Base-by-base conservation (phyloP, 2,113 vertebrate genomes). In the Hiodon alosoides region DNA sequence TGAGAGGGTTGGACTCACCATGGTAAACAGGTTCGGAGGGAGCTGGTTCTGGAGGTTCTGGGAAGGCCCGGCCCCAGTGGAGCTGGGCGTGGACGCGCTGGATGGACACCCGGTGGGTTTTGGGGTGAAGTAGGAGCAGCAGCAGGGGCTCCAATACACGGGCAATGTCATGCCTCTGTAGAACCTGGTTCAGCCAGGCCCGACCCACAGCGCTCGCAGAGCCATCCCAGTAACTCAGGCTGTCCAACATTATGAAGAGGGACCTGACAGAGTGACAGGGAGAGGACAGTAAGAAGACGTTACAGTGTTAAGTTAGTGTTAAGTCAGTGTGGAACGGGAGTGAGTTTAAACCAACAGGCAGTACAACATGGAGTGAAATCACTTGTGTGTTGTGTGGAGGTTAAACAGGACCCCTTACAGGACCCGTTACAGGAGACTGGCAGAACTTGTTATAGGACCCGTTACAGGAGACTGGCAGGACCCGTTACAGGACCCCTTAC, bases 181-280 rank as follows among this genome's bases (percentile, higher is more conserved):
- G 93, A 11, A 98, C 96, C 83, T 99, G 97, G 87, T 95, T 96
- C 76, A 99, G 86, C 97, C 97, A 99, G 60, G 95, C 96, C 82
- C 96, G 94, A 71, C 95, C 96, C 76, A 98, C 95, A 58, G 97
- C 94, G 73, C 94, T 96, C 0, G 92, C 94, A 50, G 94, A 96
- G n/a, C 95, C 94, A 86, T 99, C 97, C 77, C 95, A 93, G 78
- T 94, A 98, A 82, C 93, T 97, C 73, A 99, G 91, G 83, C 97
- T 96, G 81, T 99, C 97, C 52, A 99, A 83, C 97, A 99, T 98
- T 84, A 99, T 98, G 87, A 98, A 98, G 2, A 99, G 89, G 83
- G 97, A 99, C 79, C 97, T 99, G 86, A 11, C 79, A 51, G 58
- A 17, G 53, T 16, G 31, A 17, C 9, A 2, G n/a, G 31, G 47